phyloP scores from a whole-genome alignment of 2,113 vertebrate genomes.

The Rhinichthys klamathensis region DNA sequence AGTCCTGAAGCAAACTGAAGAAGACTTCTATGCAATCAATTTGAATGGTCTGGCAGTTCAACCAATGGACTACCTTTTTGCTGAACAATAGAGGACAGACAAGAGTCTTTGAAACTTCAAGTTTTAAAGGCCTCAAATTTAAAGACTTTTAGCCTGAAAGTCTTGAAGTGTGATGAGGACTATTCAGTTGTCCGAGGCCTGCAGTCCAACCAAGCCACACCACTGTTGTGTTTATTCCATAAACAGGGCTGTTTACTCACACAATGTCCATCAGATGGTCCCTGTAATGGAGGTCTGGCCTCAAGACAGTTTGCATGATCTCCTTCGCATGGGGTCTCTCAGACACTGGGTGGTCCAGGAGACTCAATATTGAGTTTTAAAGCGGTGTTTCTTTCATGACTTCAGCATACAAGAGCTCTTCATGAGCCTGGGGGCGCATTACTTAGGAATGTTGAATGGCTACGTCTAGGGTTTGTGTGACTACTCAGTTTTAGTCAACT shows the following conservation, averaged over 20 bases:
- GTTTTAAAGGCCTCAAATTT: background rate
- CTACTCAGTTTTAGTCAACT: background rate
- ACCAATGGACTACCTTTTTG: background rate
- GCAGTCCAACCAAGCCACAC: background rate
- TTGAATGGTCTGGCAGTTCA: background rate
- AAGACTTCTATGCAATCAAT: background rate
- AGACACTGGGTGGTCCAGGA: conserved; percentile 13
- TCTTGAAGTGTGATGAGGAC: background rate
- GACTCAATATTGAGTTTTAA: conserved; percentile 11
- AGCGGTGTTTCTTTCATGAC: background rate
- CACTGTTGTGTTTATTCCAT: background rate
- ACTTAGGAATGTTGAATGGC: background rate
- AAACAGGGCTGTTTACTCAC: background rate
- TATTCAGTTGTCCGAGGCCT: background rate
- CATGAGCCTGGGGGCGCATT: background rate
- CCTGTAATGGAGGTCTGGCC: background rate
- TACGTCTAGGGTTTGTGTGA: background rate
- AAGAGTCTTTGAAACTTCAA: no score
- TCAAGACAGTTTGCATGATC: background rate
- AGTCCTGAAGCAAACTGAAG: background rate
- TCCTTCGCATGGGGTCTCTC: background rate
- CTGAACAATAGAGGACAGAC: no score
- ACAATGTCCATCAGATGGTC: background rate
- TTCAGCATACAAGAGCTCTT: conserved; percentile 14
- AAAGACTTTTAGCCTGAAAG: background rate